Evolutionary conservation across 2,113 vertebrate species (phyloP), one percentile per base, ranked within the genome.

Genomic region (Nannobrachium achirus): DNA sequence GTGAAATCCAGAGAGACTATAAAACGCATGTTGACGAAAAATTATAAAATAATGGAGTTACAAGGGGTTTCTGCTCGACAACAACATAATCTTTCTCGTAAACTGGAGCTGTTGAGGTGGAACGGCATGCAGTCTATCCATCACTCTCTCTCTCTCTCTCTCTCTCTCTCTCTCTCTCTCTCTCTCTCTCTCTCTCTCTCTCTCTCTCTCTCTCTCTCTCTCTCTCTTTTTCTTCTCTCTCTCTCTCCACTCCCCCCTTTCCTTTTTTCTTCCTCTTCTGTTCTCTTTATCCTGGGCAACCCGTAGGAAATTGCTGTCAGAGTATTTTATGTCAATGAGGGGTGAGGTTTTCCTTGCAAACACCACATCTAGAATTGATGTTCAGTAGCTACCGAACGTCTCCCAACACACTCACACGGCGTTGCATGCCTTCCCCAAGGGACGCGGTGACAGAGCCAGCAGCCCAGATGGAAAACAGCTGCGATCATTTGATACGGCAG

Each of bases 231-330:
- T 14, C n/a, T 14, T 39, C 57, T 79, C 69, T 72, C 19, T 10
- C 15, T 56, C 53, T 39, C 25, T 56, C 53, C 1, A 8, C 6
- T 19, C 14, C 18, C 10, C 25, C 25, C 25, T 25, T 4, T 48
- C 33, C 33, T 38, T 15, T 56, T n/a, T 2, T 25, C 25, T 25
- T 38, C 15, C 42, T 20, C 42, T 25, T 25, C 25, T 25, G 25
- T 25, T 25, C 25, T 25, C 25, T 39, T 39, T 78, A 67, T 72
- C 19, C 8, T 14, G 7, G 39, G 19, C 44, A 62, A 41, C 57
- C 56, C 64, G 57, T 15, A 58, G 55, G 72, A 64, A 66, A 74
- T 40, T 25, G 8, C 51, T 72, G 63, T 60, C 81, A 71, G 42
- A 50, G 3, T 69, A 58, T 52, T 76, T 83, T 62, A 66, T 58